Percentiles rank a stretch among this genome's conserved stretches.
phyloP scores from a whole-genome alignment of 1,140 invertebrate genomes.

The Leptopilina boulardi region DNA sequence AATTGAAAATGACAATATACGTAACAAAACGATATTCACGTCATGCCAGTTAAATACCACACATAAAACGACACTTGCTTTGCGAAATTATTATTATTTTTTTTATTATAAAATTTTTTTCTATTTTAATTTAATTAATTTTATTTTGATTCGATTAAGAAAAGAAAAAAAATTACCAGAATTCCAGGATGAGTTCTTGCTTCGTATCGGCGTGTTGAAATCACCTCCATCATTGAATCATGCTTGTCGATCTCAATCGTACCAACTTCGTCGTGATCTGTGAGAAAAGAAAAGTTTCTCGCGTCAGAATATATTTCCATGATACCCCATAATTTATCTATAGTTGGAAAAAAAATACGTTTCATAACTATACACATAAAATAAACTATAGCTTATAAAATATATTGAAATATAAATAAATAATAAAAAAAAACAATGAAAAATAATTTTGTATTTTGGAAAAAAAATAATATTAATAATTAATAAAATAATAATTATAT shows the following conservation, averaged over 20 bases:
- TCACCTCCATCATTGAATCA: conserved; percentile 70
- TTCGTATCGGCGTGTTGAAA: conserved; percentile 72
- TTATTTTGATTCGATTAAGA: background rate
- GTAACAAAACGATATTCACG: background rate
- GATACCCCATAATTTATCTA: conserved; percentile 22
- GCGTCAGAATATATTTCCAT: conserved; percentile 30
- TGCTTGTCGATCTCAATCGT: conserved; percentile 37
- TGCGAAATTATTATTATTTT: background rate
- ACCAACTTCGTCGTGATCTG: conserved; percentile 37
- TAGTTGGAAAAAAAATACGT: background rate
- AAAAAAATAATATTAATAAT: no score
- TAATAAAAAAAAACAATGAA: no score
- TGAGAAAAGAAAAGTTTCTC: conserved; percentile 33
- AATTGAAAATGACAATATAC: background rate
- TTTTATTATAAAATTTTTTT: background rate
- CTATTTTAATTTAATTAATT: background rate
- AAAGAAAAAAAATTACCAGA: conserved; percentile 59
- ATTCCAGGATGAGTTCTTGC: conserved; percentile 62
- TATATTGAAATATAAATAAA: no score
- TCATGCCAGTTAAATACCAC: background rate
- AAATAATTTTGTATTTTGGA: no score
- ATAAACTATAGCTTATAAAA: no score
- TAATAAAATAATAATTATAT: no score
- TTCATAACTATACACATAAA: no score
- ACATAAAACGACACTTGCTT: background rate